Conservation (phyloP, 2,888 invertebrate genomes). For the Drosophila nr. perissopoda region DNA sequence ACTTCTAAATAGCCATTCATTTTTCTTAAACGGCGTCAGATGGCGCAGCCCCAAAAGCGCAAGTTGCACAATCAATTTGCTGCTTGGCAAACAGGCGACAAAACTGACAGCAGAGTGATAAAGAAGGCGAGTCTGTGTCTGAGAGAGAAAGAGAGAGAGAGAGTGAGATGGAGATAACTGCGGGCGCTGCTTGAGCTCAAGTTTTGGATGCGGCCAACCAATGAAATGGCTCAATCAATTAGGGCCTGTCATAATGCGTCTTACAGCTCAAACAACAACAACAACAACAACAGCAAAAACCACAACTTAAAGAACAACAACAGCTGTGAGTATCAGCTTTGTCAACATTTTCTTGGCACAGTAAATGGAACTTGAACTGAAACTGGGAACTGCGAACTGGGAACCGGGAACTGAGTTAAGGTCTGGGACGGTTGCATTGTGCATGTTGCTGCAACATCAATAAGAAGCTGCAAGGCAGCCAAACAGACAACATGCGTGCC, state of each 20-base stretch:
- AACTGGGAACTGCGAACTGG: neutral
- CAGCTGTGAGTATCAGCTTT: conserved; percentile 32
- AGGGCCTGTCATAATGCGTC: conserved; percentile 68
- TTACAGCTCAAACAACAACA: conserved; percentile 5
- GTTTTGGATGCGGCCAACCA: conserved; percentile 60
- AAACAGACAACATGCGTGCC: conserved; percentile 66
- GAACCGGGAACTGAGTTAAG: neutral
- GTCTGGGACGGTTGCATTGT: conserved; percentile 24
- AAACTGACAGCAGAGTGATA: conserved; percentile 53
- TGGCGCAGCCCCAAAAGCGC: conserved; percentile 64
- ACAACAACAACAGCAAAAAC: conserved; percentile 3
- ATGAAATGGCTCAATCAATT: conserved; percentile 77
- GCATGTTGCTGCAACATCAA: conserved; percentile 77
- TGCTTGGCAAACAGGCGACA: conserved; percentile 66
- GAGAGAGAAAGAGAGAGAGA: neutral
- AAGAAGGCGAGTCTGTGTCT: neutral
- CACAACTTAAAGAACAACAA: conserved; percentile 15
- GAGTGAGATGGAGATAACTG: neutral
- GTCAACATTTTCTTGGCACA: conserved; percentile 20
- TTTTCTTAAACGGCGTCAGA: conserved; percentile 69
- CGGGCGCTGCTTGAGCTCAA: conserved; percentile 39
- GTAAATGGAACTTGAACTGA: neutral
- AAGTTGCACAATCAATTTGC: conserved; percentile 66
- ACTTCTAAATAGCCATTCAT: conserved; percentile 68
- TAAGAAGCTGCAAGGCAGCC: conserved; percentile 61